phyloP scores from a whole-genome alignment of 2,888 invertebrate species.

The Drosophila prostipennis region DNA sequence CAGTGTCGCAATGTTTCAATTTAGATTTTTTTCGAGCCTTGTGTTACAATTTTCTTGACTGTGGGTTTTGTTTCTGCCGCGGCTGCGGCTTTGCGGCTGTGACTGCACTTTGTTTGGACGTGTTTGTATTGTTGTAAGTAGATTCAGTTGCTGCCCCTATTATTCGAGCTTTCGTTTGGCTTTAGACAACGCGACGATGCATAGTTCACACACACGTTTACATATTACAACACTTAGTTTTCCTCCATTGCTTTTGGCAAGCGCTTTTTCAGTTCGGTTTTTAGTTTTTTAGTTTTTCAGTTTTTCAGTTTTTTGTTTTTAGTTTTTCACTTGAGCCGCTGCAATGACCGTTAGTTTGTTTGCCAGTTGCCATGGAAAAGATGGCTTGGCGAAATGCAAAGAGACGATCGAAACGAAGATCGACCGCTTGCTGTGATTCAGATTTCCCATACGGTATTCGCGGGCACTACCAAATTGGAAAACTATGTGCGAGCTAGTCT shows the following conservation, averaged over 20 bases:
- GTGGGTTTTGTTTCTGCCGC: constrained; percentile 35
- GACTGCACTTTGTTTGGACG: constrained; percentile 47
- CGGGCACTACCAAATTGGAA: constrained; percentile 38
- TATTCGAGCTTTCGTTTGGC: constrained; percentile 51
- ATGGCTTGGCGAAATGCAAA: constrained; percentile 9
- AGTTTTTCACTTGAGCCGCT: constrained; percentile 5
- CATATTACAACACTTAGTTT: constrained; percentile 57
- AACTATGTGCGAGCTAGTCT: constrained; percentile 36
- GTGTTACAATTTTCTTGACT: constrained; percentile 63
- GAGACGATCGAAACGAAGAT: constrained; percentile 18
- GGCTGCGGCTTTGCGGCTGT: constrained; percentile 20
- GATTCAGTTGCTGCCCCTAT: constrained; percentile 40
- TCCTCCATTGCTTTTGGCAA: constrained; percentile 24
- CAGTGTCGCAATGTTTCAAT: constrained; percentile 73
- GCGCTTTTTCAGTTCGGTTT: constrained; percentile 20
- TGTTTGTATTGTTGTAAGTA: constrained; percentile 43
- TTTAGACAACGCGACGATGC: constrained; percentile 13
- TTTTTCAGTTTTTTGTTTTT: constrained; percentile 18
- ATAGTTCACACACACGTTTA: constrained; percentile 45
- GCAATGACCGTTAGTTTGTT: constrained; percentile 13
- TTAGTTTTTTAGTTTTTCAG: constrained; percentile 9
- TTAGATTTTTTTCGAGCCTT: constrained; percentile 64
- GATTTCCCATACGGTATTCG: constrained; percentile 48
- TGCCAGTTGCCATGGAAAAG: constrained; percentile 1
- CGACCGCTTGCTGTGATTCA: constrained; percentile 32